phyloP scores from a whole-genome alignment of 2,888 invertebrate species.

The Caenorhabditis japonica region DNA sequence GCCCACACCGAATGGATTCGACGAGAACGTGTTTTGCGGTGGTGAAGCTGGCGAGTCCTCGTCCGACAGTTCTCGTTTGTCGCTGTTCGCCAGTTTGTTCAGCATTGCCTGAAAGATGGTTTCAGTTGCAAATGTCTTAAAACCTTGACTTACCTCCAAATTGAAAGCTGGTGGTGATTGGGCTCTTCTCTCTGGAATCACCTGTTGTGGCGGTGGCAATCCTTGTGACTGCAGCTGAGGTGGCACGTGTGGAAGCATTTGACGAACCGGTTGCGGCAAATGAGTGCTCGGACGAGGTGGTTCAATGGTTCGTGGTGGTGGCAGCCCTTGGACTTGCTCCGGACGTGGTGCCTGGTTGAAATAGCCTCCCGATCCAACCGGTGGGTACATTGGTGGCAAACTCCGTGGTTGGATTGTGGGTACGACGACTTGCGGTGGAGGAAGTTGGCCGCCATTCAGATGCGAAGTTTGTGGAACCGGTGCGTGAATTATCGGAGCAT shows the following conservation, averaged over 20 bases:
- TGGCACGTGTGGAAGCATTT: slow-evolving; percentile 12
- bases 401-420: slow-evolving; percentile 52
- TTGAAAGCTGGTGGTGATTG: slow-evolving; percentile 21
- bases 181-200: background rate
- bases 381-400: background rate
- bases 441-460: slow-evolving; percentile 43
- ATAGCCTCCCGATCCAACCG: slow-evolving; percentile 20
- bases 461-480: slow-evolving; percentile 51
- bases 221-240: slow-evolving; percentile 16
- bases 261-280: slow-evolving; percentile 6
- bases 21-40: slow-evolving; percentile 23
- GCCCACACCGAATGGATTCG: slow-evolving; percentile 3
- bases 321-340: slow-evolving; percentile 42
- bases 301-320: slow-evolving; percentile 51
- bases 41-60: slow-evolving; percentile 64
- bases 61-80: background rate
- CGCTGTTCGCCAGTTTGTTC: slow-evolving; percentile 61
- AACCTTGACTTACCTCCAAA: slow-evolving; percentile 23
- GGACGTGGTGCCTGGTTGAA: slow-evolving; percentile 36
- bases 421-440: slow-evolving; percentile 60
- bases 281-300: slow-evolving; percentile 36
- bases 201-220: slow-evolving; percentile 17
- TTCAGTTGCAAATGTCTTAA: background rate
- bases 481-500: slow-evolving; percentile 54
- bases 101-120: slow-evolving; percentile 60